Evolutionary conservation across 2,888 invertebrate species (phyloP).

Genomic region (Caradrina kadenii): DNA sequence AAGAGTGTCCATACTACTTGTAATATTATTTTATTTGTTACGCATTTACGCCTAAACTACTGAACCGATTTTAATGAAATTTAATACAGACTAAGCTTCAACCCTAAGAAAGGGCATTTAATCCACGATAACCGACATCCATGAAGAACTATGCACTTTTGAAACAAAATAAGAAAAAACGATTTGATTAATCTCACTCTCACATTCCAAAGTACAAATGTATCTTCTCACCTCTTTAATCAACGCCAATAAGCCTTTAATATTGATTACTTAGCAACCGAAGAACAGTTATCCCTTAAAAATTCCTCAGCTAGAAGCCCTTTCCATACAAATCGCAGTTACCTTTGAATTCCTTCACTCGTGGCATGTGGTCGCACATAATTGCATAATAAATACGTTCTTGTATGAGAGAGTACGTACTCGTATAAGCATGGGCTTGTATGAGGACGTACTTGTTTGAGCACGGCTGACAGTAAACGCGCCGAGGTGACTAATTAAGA

Average conservation of each 20-base stretch:
- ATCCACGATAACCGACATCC: too few relatives aligned
- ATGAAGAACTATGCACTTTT: neutral
- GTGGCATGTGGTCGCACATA: constrained; percentile 56
- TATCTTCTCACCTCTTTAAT: constrained; percentile 15
- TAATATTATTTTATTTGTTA: too few relatives aligned
- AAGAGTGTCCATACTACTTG: too few relatives aligned
- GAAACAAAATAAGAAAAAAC: constrained; percentile 1
- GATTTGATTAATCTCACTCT: constrained; percentile 3
- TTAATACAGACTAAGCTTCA: too few relatives aligned
- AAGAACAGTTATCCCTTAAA: constrained; percentile 56
- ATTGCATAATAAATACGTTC: constrained; percentile 71
- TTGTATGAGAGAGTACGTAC: constrained; percentile 56
- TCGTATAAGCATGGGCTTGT: constrained; percentile 47
- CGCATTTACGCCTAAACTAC: too few relatives aligned
- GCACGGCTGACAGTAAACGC: constrained; percentile 70
- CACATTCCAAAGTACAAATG: constrained; percentile 5
- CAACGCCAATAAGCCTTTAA: constrained; percentile 4
- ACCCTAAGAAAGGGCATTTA: too few relatives aligned
- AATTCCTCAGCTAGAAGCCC: constrained; percentile 51
- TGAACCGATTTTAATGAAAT: too few relatives aligned
- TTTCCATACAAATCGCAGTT: constrained; percentile 52
- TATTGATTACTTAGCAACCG: constrained; percentile 11
- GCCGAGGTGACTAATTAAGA: constrained; percentile 81
- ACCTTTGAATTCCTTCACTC: constrained; percentile 39
- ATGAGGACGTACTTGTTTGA: constrained; percentile 60